Evolutionary conservation across 64 coral and sea anemone genomes (phyloP), one percentile per base, ranked within the genome.

Genomic region (Stylophora pistillata): DNA sequence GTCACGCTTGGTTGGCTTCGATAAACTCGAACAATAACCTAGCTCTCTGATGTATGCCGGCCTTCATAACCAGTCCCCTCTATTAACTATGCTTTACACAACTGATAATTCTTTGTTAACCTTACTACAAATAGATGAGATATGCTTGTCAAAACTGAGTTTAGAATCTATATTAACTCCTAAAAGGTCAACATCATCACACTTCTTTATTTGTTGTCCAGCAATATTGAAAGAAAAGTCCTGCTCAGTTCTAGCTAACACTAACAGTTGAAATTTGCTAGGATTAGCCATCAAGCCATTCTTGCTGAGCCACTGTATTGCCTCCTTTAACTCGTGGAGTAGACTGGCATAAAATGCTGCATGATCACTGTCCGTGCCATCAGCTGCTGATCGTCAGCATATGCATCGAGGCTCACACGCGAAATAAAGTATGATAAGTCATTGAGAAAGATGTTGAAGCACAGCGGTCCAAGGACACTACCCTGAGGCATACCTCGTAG

Each of bases 351-450:
- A 87, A 68, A 87, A 53, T 2, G 71, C 68, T 12, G 13, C 14
- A 37, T 55, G 66, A 55, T 86, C 84, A 14, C 15, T 87, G 33
- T 87, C 86, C 25, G 86, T 37, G 55, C 55, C 30, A 73, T 88
- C 56, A 88, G 55, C 41, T 88, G 86, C 74, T 88, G 73, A 78
- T 88, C 86, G 41, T 88, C 86, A 12, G 86, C 86, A 68, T 78
- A 78, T 25, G 81, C 81, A 53, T 78, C 78, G 23, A 88, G 86
- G 29, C 65, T 88, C 15, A 76, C 86, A 13, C 57, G 28, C 21
- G 34, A 47, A 63, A 88, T 88, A 68, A 77, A 76, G 58, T 63
- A 83, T 26, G 33, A 65, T 31, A 65, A 34, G 33, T 83, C 79
- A 83, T 83, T 83, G 3, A 62, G 27, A 60, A 62, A 64, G 37